Conservation (phyloP, 2,888 invertebrate species). For the Drosophila colorata region DNA sequence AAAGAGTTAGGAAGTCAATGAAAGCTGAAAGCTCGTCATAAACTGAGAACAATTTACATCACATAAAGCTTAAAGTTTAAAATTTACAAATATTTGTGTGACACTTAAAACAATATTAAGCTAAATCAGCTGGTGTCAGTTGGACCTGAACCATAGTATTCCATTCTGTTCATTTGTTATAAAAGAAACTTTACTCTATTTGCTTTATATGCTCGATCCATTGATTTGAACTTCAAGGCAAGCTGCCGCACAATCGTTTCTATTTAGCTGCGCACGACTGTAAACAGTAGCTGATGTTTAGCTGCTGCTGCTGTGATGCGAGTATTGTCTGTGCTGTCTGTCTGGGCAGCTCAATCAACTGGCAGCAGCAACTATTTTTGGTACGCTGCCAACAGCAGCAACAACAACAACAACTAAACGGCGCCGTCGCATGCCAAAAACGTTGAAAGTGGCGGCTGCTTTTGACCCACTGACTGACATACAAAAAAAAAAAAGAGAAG, state of each 20-base stretch:
- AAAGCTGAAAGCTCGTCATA: too few species aligned
- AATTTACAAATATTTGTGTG: neutral
- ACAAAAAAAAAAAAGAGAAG: slow-evolving; percentile 37
- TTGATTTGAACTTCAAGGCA: slow-evolving; percentile 7
- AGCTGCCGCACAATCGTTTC: slow-evolving; percentile 31
- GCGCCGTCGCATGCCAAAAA: slow-evolving; percentile 71
- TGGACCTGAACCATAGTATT: neutral
- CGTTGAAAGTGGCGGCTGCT: slow-evolving; percentile 69
- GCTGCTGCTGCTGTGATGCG: slow-evolving; percentile 31
- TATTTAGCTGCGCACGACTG: slow-evolving; percentile 52
- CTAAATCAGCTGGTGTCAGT: neutral
- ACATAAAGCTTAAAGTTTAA: too few species aligned
- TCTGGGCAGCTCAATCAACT: slow-evolving; percentile 69
- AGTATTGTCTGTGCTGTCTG: slow-evolving; percentile 42
- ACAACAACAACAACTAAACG: slow-evolving; percentile 37
- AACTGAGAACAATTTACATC: too few species aligned
- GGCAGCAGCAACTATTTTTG: slow-evolving; percentile 70
- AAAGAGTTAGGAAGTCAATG: too few species aligned
- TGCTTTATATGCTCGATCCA: neutral
- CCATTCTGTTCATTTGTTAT: neutral
- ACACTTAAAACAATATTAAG: neutral
- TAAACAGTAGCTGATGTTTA: slow-evolving; percentile 57
- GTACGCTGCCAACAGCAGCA: slow-evolving; percentile 60
- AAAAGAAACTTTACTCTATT: neutral
- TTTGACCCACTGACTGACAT: slow-evolving; percentile 79